Conservation (phyloP, 2,888 invertebrate species). For the Sinohyriopsis cumingii region DNA sequence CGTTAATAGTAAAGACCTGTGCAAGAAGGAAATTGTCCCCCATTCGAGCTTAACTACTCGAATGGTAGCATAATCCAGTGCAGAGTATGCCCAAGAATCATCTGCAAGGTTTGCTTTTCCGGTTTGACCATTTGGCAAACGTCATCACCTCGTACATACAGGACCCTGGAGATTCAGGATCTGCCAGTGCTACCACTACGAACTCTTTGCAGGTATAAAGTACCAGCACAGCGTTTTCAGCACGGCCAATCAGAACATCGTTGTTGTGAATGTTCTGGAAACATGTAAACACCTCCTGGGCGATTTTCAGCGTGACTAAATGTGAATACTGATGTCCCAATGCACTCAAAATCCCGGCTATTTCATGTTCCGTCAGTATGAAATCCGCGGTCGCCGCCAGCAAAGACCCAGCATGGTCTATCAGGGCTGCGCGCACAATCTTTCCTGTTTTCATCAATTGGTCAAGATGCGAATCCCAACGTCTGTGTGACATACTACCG, state of each 20-base stretch:
- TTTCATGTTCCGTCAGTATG: conserved; percentile 20
- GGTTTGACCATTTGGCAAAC: conserved; percentile 27
- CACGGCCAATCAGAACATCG: conserved; percentile 39
- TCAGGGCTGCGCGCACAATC: conserved; percentile 35
- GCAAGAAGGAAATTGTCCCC: too few relatives aligned
- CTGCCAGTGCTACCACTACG: conserved; percentile 41
- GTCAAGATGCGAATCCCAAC: too few relatives aligned
- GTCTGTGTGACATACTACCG: too few relatives aligned
- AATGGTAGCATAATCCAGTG: too few relatives aligned
- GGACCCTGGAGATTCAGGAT: conserved; percentile 49
- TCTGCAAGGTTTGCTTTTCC: too few relatives aligned
- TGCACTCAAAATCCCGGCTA: conserved; percentile 15
- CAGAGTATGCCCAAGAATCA: too few relatives aligned
- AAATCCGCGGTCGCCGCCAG: conserved; percentile 24
- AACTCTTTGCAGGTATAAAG: conserved; percentile 34
- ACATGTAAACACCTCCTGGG: conserved; percentile 35
- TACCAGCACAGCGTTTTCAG: conserved; percentile 43
- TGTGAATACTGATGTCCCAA: conserved; percentile 24
- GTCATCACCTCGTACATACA: conserved; percentile 52
- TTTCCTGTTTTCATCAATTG: conserved; percentile 17
- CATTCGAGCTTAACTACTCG: too few relatives aligned
- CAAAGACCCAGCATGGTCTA: conserved; percentile 25
- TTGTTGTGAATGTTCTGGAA: conserved; percentile 36
- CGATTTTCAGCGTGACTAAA: conserved; percentile 34
- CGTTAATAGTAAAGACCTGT: too few relatives aligned